A percentile compares a stretch with the other conserved stretches of the same genome.
Evolutionary conservation across 2,797 vertebrate species (phyloP).

Genomic region (Dicrostonyx torquatus): DNA sequence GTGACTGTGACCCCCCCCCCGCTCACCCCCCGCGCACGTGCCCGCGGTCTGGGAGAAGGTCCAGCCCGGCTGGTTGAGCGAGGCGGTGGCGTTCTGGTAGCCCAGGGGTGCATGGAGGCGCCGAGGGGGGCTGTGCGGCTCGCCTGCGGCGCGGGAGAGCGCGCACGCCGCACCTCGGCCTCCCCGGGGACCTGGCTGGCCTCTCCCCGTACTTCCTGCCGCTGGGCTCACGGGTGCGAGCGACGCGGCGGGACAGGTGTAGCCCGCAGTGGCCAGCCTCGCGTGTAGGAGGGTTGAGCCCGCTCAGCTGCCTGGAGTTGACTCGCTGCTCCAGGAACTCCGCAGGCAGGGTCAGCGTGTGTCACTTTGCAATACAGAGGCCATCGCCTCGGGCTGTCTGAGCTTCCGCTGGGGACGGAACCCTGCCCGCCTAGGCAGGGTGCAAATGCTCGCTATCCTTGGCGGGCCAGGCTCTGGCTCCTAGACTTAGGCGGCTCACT

Average conservation of each 20-base stretch:
- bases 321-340: background rate
- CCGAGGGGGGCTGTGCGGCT: slow-evolving; percentile 57
- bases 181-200: slow-evolving; percentile 37
- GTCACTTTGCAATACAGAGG: slow-evolving; percentile 15
- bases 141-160: slow-evolving; percentile 70
- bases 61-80: background rate
- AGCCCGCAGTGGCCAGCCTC: background rate
- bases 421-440: background rate
- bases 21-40: background rate
- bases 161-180: slow-evolving; percentile 63
- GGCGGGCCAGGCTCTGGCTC: slow-evolving; percentile 61
- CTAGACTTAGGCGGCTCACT: slow-evolving; percentile 64
- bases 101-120: slow-evolving; percentile 67
- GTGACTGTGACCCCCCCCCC: slow-evolving; percentile 29
- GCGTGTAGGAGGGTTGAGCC: background rate
- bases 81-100: slow-evolving; percentile 24
- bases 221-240: background rate
- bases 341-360: background rate
- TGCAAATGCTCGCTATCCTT: slow-evolving; percentile 5
- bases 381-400: background rate
- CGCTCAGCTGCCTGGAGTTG: background rate
- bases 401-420: background rate
- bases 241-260: slow-evolving; percentile 52
- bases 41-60: background rate
- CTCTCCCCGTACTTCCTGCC: background rate